Percentiles rank a stretch among this genome's conserved stretches.
phyloP scores from a whole-genome alignment of 2,888 invertebrate species.

The Calameuta pallipes region DNA sequence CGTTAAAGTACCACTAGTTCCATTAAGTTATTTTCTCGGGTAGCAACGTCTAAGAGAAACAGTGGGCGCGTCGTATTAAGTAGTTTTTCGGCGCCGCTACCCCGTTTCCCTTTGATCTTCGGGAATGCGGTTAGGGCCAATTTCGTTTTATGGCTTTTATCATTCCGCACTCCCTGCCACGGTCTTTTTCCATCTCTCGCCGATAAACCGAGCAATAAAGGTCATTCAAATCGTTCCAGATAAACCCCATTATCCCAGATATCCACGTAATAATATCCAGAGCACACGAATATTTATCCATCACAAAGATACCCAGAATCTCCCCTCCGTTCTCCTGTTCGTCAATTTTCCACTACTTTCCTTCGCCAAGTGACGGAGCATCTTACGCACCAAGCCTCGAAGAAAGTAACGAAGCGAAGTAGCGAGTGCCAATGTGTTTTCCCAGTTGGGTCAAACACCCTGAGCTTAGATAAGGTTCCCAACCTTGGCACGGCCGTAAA shows the following conservation, averaged over 20 bases:
- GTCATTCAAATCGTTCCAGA: background rate
- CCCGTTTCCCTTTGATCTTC: background rate
- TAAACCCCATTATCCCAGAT: background rate
- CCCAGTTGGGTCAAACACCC: slow-evolving; percentile 58
- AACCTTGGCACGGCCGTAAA: slow-evolving; percentile 48
- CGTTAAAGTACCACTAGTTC: background rate
- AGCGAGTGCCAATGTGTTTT: slow-evolving; percentile 48
- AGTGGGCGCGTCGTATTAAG: background rate
- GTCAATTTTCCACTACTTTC: background rate
- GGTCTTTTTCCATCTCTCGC: background rate
- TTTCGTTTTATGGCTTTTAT: background rate
- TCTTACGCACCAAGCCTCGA: background rate
- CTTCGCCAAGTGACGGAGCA: background rate
- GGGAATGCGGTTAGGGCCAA: background rate
- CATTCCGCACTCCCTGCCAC: background rate
- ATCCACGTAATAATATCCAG: background rate
- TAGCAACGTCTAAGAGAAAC: background rate
- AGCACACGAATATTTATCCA: background rate
- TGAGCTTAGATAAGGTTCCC: slow-evolving; percentile 55
- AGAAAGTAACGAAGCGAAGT: slow-evolving; percentile 3
- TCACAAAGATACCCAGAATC: background rate
- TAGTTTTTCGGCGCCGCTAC: background rate
- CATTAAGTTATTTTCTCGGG: background rate
- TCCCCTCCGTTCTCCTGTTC: background rate
- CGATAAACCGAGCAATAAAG: background rate